Conservation (phyloP, 92 coral and sea anemone genomes). For the Porites rus region DNA sequence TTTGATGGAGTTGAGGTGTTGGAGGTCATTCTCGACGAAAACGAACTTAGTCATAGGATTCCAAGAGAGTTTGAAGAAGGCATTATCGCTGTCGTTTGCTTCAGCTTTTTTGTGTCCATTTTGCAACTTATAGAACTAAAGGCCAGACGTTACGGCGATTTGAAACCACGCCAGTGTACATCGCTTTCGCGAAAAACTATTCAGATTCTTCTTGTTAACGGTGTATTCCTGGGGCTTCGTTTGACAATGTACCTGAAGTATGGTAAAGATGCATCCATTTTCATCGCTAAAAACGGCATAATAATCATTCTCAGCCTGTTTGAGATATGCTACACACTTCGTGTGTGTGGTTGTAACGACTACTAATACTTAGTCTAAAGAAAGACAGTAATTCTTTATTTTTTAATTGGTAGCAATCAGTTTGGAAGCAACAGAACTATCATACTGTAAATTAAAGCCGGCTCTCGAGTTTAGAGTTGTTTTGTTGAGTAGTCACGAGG, state of each 20-base stretch:
- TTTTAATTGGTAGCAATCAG: too few relatives aligned
- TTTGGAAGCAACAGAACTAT: too few relatives aligned
- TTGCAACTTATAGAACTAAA: slow-evolving; percentile 57
- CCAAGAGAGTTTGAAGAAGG: too few relatives aligned
- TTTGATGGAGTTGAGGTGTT: too few relatives aligned
- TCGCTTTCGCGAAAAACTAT: not conserved
- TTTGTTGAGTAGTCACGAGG: too few relatives aligned
- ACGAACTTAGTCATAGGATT: too few relatives aligned
- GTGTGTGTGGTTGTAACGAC: not conserved
- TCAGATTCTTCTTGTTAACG: slow-evolving; percentile 36
- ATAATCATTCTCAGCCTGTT: slow-evolving; percentile 16
- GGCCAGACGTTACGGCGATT: slow-evolving; percentile 2
- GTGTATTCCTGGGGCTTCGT: slow-evolving; percentile 56
- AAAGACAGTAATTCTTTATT: too few relatives aligned
- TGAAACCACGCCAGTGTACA: too few relatives aligned
- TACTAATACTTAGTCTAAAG: too few relatives aligned
- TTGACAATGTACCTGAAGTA: slow-evolving; percentile 37
- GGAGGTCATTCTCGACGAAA: too few relatives aligned
- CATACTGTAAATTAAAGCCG: too few relatives aligned
- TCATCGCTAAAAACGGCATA: slow-evolving; percentile 59
- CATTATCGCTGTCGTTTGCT: slow-evolving; percentile 47
- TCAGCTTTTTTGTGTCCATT: slow-evolving; percentile 47
- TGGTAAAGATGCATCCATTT: slow-evolving; percentile 62
- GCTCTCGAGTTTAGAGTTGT: too few relatives aligned
- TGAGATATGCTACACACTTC: slow-evolving; percentile 10